phyloP scores from a whole-genome alignment of 2,888 invertebrate genomes.

The Chloroclystis v-ata region DNA sequence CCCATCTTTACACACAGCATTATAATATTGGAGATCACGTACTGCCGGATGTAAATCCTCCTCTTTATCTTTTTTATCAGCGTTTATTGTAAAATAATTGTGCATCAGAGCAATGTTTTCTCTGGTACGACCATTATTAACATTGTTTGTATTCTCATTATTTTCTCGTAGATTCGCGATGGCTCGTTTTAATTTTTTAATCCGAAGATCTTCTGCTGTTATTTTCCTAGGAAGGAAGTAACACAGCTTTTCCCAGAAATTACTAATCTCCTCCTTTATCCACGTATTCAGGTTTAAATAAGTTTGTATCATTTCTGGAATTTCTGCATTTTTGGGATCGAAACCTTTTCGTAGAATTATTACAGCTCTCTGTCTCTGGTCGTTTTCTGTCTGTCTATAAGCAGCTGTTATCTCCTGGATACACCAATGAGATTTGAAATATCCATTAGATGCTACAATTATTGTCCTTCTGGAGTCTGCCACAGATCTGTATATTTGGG shows the following conservation, averaged over 20 bases:
- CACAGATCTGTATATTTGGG: background rate
- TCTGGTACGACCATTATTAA: no score
- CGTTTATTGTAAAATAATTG: no score
- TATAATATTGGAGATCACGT: no score
- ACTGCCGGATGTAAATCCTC: no score
- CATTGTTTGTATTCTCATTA: background rate
- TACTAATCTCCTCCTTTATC: background rate
- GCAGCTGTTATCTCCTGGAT: background rate
- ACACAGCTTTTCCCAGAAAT: background rate
- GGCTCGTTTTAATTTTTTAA: background rate
- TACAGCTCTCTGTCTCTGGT: background rate
- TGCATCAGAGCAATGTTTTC: no score
- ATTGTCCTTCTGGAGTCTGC: background rate
- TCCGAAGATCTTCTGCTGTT: background rate
- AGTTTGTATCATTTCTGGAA: background rate
- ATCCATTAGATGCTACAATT: background rate
- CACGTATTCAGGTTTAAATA: background rate
- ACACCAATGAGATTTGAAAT: conserved; percentile 2
- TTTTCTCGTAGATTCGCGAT: background rate
- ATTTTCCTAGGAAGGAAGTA: background rate
- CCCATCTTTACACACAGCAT: no score
- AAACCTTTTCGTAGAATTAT: background rate
- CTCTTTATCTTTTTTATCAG: no score
- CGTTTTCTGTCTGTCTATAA: background rate
- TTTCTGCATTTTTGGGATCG: background rate